Conservation (phyloP, 1,140 invertebrate genomes). For the Solen grandis region DNA sequence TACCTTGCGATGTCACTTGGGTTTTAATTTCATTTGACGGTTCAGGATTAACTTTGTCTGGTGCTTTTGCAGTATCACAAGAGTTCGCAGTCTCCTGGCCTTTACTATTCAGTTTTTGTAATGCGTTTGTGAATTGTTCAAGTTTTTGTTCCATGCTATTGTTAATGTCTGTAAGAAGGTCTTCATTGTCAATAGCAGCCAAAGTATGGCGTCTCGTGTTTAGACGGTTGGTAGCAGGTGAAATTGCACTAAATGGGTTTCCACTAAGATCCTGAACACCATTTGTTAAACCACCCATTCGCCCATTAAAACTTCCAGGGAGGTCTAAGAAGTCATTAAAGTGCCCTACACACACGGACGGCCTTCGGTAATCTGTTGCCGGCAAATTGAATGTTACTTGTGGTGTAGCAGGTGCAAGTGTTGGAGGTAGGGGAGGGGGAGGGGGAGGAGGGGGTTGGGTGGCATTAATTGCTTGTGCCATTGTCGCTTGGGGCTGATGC, state of each 20-base stretch:
- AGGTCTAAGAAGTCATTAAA: not conserved
- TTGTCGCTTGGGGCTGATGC: not conserved
- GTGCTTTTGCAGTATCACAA: not conserved
- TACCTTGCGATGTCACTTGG: too few relatives aligned
- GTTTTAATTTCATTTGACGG: not conserved
- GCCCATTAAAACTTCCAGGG: not conserved
- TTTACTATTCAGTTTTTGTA: slow-evolving; percentile 29
- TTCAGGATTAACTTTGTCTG: not conserved
- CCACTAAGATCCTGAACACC: not conserved
- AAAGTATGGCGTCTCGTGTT: slow-evolving; percentile 37
- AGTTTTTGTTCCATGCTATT: slow-evolving; percentile 9
- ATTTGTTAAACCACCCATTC: not conserved
- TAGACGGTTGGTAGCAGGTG: not conserved
- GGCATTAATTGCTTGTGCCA: not conserved
- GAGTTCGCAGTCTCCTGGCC: not conserved
- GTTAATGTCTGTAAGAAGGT: not conserved
- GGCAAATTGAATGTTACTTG: not conserved
- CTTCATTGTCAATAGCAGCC: not conserved
- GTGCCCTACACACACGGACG: not conserved
- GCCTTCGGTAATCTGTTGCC: not conserved
- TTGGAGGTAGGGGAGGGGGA: not conserved
- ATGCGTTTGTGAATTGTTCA: slow-evolving; percentile 37
- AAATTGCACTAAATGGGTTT: not conserved
- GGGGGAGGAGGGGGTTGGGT: not conserved
- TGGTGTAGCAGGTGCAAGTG: not conserved